Conservation (phyloP, 30 jellyfish, hydroid and myxozoan genomes). For the Aurelia coerulea region DNA sequence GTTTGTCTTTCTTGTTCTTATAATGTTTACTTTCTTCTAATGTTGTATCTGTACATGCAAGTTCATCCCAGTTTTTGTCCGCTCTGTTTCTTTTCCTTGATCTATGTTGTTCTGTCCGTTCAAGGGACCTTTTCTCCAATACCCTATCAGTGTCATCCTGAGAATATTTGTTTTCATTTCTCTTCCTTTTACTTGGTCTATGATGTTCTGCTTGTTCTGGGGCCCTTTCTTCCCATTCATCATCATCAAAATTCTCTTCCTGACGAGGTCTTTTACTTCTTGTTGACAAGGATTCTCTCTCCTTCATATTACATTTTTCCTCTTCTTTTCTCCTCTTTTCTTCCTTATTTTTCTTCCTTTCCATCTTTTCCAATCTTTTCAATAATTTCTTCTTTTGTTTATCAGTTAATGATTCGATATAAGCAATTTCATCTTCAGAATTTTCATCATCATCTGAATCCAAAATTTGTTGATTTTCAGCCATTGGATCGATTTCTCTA, state of each 20-base stretch:
- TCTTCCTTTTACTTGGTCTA: no score
- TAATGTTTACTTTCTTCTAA: not conserved
- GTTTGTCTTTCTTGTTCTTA: not conserved
- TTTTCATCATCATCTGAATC: conserved; percentile 89
- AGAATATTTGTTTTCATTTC: no score
- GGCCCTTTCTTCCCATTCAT: conserved; percentile 14
- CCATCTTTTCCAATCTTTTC: conserved; percentile 73
- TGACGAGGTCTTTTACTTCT: conserved; percentile 27
- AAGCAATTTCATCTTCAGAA: conserved; percentile 76
- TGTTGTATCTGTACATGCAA: no score
- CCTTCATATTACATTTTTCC: not conserved
- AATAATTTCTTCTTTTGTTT: conserved; percentile 82
- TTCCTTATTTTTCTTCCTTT: conserved; percentile 34
- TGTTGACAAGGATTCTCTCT: not conserved
- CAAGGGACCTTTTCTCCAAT: no score
- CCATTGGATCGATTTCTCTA: conserved; percentile 96
- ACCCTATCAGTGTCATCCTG: no score
- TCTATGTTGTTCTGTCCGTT: no score
- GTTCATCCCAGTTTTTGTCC: no score
- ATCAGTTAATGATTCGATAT: conserved; percentile 72
- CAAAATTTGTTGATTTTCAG: conserved; percentile 80
- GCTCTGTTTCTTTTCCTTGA: no score
- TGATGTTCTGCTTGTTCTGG: not conserved
- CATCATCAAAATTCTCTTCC: not conserved
- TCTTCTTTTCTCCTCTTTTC: conserved; percentile 32